Evolutionary conservation across 2,888 invertebrate species (phyloP).

Genomic region (Nipponacmea schrenckii): DNA sequence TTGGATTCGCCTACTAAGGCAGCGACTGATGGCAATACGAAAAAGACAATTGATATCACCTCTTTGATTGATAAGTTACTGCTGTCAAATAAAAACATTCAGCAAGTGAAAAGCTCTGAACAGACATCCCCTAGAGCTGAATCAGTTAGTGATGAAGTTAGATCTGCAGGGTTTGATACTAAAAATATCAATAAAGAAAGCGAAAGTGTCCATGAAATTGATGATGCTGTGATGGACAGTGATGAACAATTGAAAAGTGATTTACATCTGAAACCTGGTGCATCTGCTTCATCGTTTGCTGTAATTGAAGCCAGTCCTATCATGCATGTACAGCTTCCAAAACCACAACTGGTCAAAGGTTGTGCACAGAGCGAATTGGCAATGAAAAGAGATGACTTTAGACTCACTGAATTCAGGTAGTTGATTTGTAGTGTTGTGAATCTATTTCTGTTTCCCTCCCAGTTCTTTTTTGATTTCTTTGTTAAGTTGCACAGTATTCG

Average conservation of each 20-base stretch:
- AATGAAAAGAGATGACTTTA: neutral
- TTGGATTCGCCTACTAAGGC: neutral
- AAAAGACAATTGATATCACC: conserved; percentile 50
- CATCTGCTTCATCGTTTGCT: neutral
- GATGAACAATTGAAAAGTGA: neutral
- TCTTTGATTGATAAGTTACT: conserved; percentile 58
- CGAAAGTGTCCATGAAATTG: neutral
- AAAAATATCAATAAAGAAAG: neutral
- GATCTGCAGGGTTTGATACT: neutral
- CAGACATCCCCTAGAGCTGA: neutral
- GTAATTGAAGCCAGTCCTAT: conserved; percentile 3
- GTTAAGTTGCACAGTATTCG: too few species aligned
- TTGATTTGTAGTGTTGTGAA: too few species aligned
- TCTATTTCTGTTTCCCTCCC: too few species aligned
- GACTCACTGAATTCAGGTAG: conserved; percentile 6
- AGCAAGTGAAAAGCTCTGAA: neutral
- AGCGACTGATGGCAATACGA: conserved; percentile 28
- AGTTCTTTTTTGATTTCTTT: too few species aligned
- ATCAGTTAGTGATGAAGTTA: neutral
- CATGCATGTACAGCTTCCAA: neutral
- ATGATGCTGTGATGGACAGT: neutral
- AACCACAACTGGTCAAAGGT: neutral
- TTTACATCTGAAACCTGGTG: neutral
- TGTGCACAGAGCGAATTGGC: neutral
- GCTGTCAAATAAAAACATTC: conserved; percentile 39